A percentile compares a stretch with the other conserved stretches of the same genome.
phyloP scores from a whole-genome alignment of 2,113 vertebrate genomes.

The Sitta europaea region DNA sequence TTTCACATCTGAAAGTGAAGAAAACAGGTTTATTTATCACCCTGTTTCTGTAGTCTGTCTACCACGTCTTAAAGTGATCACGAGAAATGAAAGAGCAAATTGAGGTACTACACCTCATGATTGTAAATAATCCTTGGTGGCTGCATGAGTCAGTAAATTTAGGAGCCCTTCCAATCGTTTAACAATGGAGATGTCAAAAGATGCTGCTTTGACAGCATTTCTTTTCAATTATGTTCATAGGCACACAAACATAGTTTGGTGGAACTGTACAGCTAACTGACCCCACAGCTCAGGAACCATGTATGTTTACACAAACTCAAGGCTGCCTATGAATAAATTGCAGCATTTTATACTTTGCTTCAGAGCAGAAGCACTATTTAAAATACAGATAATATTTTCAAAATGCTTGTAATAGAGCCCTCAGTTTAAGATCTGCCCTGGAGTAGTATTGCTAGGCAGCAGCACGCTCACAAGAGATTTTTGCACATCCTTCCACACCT shows the following conservation, averaged over 20 bases:
- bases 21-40: background rate
- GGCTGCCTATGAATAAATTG: background rate
- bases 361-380: background rate
- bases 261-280: background rate
- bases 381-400: background rate
- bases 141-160: background rate
- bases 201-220: background rate
- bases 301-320: background rate
- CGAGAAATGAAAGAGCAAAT: background rate
- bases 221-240: background rate
- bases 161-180: background rate
- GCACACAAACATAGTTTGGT: background rate
- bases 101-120: background rate
- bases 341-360: background rate
- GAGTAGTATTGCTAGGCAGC: background rate
- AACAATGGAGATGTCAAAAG: background rate
- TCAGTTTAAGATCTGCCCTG: background rate
- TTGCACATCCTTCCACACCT: background rate
- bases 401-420: background rate
- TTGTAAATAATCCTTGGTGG: background rate
- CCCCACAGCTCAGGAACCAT: background rate
- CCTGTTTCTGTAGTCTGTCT: background rate
- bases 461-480: background rate
- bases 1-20: background rate
- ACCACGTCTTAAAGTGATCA: background rate